Base-by-base conservation (phyloP, 1,140 invertebrate genomes). In the Bacillus rossius region DNA sequence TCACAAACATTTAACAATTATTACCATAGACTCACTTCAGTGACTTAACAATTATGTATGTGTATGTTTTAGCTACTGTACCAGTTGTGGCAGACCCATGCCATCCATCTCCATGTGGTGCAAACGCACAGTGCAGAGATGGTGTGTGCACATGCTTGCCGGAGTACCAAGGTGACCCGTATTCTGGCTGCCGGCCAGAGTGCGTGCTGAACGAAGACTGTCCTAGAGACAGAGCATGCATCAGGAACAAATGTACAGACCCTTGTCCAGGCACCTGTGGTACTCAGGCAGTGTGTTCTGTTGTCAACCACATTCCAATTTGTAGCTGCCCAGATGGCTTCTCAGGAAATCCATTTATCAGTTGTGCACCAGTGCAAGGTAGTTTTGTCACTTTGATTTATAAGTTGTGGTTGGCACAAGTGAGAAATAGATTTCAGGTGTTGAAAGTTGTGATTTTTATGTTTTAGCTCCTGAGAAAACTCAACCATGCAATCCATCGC, bases 211-310 rank as follows among this genome's bases (percentile, higher is more conserved):
- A 87, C 67, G 77, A 80, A 4, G 87, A 89, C 65, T 89, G 87
- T 69, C 71, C 81, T 10, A 78, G 80, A 62, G 78, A 85, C 62
- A 80, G 77, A 66, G 82, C 85, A 41, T 89, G 87, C 66, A 69
- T 84, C 16, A 79, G 80, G 64, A 84, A 82, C 63, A 87, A 86
- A 76, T 88, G 86, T 67, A 73, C 73, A 65, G 81, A 91, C 73
- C 87, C 87, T 14, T 89, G 87, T 67, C 76, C 79, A 10, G 85
- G 84, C 52, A 81, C 83, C 8, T 92, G 90, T 71, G 89, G 86
- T 16, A 71, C 79, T 19, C 86, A 86, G 69, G 87, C 89, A 1
- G 73, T 85, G 54, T 91, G 89, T 67, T 77, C 79, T 65, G 86
- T 89, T 1, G 77, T 83, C 2, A 89, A 89, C 67, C 88, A 91